Percentiles rank a stretch among this genome's conserved stretches.
phyloP scores from a whole-genome alignment of 1,140 invertebrate species.

The Brachystomella parvula region DNA sequence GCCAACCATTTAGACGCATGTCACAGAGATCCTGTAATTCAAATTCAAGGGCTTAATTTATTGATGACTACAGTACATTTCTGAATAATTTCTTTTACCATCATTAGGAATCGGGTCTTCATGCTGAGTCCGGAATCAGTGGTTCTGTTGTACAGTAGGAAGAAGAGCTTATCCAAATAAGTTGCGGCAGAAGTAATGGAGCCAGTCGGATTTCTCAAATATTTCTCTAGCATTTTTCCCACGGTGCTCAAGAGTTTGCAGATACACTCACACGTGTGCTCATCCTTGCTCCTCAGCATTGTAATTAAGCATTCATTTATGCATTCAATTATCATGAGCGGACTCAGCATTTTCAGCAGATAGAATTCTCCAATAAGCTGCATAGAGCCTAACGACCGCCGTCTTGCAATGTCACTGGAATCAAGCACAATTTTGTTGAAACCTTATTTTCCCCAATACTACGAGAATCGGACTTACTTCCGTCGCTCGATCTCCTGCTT shows the following conservation, averaged over 20 bases:
- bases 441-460: too few relatives aligned
- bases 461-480: too few relatives aligned
- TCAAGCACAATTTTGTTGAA: background rate
- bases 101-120: background rate
- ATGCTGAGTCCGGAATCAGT: background rate
- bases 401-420: background rate
- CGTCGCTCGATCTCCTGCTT: background rate
- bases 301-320: background rate
- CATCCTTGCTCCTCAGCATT: background rate
- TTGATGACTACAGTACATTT: background rate
- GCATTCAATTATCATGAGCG: background rate
- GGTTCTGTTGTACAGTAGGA: background rate
- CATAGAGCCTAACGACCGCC: background rate
- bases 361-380: background rate
- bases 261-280: background rate
- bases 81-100: background rate
- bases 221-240: background rate
- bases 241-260: background rate
- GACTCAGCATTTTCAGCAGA: background rate
- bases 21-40: background rate
- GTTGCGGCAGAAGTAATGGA: background rate
- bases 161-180: background rate
- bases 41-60: background rate
- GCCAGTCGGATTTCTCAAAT: background rate
- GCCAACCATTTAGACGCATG: background rate